phyloP scores from a whole-genome alignment of 2,797 vertebrate species.

The Danio tinwini region DNA sequence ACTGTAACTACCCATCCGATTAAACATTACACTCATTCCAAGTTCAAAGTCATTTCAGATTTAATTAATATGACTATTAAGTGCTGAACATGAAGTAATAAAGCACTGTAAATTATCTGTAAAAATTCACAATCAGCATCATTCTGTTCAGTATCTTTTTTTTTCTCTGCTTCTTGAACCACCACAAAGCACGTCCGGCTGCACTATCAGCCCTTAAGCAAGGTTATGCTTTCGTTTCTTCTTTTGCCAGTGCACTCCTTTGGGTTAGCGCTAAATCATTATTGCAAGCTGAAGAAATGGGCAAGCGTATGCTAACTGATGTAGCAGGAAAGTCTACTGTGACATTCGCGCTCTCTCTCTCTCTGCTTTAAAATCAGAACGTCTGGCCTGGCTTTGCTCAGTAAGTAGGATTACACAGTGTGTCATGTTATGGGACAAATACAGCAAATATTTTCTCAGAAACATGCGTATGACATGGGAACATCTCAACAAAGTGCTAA shows the following conservation, averaged over 20 bases:
- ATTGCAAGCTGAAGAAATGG: conserved; percentile 8
- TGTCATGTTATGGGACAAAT: conserved; percentile 4
- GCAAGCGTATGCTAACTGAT: conserved; percentile 15
- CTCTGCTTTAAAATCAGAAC: background rate
- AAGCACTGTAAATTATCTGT: conserved; percentile 63
- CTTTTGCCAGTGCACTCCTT: conserved; percentile 37
- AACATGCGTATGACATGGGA: background rate
- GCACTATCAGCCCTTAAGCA: conserved; percentile 22
- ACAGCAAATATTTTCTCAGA: background rate
- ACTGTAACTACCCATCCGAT: conserved; percentile 56
- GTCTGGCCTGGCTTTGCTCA: background rate
- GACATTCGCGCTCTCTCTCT: background rate
- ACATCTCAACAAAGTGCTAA: background rate
- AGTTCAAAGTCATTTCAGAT: conserved; percentile 58
- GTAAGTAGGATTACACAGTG: background rate
- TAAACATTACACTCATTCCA: conserved; percentile 53
- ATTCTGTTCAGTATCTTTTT: background rate
- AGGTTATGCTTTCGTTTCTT: conserved; percentile 20
- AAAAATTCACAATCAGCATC: conserved; percentile 59
- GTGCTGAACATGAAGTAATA: conserved; percentile 60
- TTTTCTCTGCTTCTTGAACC: background rate
- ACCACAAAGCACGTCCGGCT: conserved; percentile 17
- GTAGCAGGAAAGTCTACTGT: background rate
- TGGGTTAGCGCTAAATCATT: conserved; percentile 19
- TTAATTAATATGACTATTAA: conserved; percentile 73